A percentile compares a stretch with the other conserved stretches of the same genome.
phyloP scores from a whole-genome alignment of 2,113 vertebrate species.

The Thermophis baileyi region DNA sequence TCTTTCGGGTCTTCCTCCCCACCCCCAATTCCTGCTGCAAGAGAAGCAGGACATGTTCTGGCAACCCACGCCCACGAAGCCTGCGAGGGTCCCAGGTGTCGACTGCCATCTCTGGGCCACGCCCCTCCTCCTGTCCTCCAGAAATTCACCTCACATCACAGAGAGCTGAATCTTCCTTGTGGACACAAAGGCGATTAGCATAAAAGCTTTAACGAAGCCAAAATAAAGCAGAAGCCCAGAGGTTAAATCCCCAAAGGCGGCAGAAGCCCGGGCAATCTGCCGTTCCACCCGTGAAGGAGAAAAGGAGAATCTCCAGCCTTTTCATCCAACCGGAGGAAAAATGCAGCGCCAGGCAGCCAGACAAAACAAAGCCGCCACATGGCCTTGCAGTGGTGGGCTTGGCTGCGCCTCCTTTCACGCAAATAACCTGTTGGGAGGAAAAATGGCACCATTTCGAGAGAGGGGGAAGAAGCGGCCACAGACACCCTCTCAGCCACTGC shows the following conservation, averaged over 20 bases:
- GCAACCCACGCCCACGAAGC: background rate
- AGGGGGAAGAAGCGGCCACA: background rate
- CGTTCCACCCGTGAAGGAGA: slow-evolving; percentile 43
- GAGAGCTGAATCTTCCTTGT: slow-evolving; percentile 39
- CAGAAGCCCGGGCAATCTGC: slow-evolving; percentile 17
- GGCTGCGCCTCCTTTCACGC: background rate
- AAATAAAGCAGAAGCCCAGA: slow-evolving; percentile 48
- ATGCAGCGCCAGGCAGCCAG: background rate
- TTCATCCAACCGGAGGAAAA: slow-evolving; percentile 23
- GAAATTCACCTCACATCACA: slow-evolving; percentile 45
- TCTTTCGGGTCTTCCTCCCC: accelerated
- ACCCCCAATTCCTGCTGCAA: background rate
- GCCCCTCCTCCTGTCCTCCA: background rate
- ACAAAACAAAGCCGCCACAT: background rate
- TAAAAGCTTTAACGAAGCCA: slow-evolving; percentile 52
- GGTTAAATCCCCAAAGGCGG: slow-evolving; percentile 49
- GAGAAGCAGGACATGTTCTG: background rate
- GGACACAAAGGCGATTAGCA: slow-evolving; percentile 60
- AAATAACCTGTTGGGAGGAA: background rate
- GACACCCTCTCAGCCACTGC: background rate
- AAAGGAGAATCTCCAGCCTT: slow-evolving; percentile 52
- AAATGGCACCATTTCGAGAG: background rate
- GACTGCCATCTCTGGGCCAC: background rate
- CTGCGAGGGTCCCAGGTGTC: too few relatives aligned
- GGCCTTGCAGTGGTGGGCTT: background rate